Percentiles rank a stretch among this genome's conserved stretches.
Evolutionary conservation across 2,113 vertebrate species (phyloP).

Genomic region (Aphyosemion australe): DNA sequence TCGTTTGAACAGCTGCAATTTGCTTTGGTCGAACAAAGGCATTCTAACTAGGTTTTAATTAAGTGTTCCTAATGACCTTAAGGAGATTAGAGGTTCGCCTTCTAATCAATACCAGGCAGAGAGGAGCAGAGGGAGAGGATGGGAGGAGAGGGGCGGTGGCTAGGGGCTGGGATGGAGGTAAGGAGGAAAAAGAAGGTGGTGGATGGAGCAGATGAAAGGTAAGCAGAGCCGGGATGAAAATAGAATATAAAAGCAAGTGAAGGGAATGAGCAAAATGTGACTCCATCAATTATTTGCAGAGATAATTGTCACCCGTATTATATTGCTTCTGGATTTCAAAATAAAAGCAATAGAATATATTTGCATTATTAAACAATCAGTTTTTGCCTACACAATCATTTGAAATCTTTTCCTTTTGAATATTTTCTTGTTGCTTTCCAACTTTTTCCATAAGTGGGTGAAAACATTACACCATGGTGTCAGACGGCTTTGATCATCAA

Average conservation of each 20-base stretch:
- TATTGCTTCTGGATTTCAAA: not conserved
- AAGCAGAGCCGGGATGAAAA: not conserved
- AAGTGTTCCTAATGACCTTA: constrained; percentile 98
- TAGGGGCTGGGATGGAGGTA: constrained; percentile 66
- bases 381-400: not conserved
- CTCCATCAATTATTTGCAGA: not conserved
- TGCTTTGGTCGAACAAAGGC: constrained; percentile 80
- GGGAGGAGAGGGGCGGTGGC: constrained; percentile 61
- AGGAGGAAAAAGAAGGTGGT: constrained; percentile 18
- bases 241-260: not conserved
- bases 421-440: constrained; percentile 5
- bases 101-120: constrained; percentile 94
- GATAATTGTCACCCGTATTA: not conserved
- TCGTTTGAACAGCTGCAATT: constrained; percentile 82
- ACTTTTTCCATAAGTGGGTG: constrained; percentile 30
- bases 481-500: constrained; percentile 57
- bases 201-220: constrained; percentile 2
- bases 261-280: not conserved
- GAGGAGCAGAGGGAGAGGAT: constrained; percentile 77
- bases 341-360: not conserved
- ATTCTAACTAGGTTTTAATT: constrained; percentile 97
- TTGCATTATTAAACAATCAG: constrained; percentile 6
- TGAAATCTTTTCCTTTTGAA: not conserved
- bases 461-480: constrained; percentile 46
- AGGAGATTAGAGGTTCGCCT: constrained; percentile 96